Conservation (phyloP, 1,140 invertebrate genomes). For the Drosophila arizonae region DNA sequence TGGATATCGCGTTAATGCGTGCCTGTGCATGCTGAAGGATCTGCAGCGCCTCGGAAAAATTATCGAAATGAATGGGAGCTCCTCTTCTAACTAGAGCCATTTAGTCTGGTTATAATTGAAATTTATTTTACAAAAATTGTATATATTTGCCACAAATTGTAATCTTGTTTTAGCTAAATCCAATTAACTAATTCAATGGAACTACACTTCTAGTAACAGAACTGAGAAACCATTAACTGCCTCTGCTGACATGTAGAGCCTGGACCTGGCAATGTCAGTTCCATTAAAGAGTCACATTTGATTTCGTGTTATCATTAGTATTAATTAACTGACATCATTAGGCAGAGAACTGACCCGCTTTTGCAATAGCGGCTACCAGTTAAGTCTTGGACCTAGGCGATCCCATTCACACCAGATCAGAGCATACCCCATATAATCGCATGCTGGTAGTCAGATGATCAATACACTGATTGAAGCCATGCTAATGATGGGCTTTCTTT, state of each 20-base stretch:
- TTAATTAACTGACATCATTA: conserved; percentile 71
- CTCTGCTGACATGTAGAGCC: background rate
- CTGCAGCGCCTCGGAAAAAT: background rate
- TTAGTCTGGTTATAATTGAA: too few species aligned
- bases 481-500: conserved; percentile 62
- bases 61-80: background rate
- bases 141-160: too few species aligned
- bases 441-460: conserved; percentile 73
- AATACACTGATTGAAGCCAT: conserved; percentile 76
- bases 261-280: too few species aligned
- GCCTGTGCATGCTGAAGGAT: background rate
- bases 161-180: background rate
- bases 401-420: conserved; percentile 11
- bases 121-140: too few species aligned
- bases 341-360: conserved; percentile 64
- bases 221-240: too few species aligned
- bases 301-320: conserved; percentile 54
- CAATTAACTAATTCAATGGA: too few species aligned
- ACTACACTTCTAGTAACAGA: too few species aligned
- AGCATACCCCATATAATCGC: conserved; percentile 33
- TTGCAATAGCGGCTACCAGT: conserved; percentile 14
- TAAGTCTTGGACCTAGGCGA: conserved; percentile 7
- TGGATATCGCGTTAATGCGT: conserved; percentile 48
- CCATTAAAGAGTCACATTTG: background rate
- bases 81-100: too few species aligned